These are phyloP conservation scores for Pelobates cultripes DNA, from an alignment of 2,797 vertebrate species.

Conservation along the genomic window DNA sequence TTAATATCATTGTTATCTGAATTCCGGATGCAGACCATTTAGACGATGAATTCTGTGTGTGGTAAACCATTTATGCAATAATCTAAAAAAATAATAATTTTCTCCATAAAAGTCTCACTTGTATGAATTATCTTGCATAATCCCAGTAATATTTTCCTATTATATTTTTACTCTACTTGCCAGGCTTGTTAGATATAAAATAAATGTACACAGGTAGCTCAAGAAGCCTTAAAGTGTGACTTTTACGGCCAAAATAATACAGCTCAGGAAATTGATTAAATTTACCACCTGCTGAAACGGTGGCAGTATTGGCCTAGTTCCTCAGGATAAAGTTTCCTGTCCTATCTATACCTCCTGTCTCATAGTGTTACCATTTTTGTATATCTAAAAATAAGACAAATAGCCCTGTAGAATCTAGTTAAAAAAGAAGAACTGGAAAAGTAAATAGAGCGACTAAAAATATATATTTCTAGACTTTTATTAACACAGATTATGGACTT, in stretches of 20 bases:
- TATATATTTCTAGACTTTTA: too few relatives aligned
- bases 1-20: too few relatives aligned
- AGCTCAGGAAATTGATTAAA: slow-evolving; percentile 4
- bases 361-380: background rate
- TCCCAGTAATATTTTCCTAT: background rate
- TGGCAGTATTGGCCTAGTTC: slow-evolving; percentile 13
- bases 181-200: background rate
- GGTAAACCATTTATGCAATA: too few relatives aligned
- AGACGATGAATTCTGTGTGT: too few relatives aligned
- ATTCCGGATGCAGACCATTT: too few relatives aligned
- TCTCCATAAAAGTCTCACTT: background rate
- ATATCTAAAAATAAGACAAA: background rate
- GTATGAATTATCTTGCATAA: background rate
- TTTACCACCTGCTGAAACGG: background rate
- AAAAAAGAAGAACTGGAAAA: too few relatives aligned
- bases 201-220: background rate
- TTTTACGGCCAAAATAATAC: slow-evolving; percentile 8
- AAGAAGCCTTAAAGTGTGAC: background rate
- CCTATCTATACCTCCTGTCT: slow-evolving; percentile 18
- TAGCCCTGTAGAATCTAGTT: too few relatives aligned
- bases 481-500: too few relatives aligned
- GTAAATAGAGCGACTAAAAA: too few relatives aligned
- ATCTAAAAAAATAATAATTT: too few relatives aligned
- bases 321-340: slow-evolving; percentile 31
- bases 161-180: background rate